A percentile compares a stretch with the other conserved stretches of the same genome.
Evolutionary conservation across 2,113 vertebrate genomes (phyloP).

Genomic region (Spea multiplicata): DNA sequence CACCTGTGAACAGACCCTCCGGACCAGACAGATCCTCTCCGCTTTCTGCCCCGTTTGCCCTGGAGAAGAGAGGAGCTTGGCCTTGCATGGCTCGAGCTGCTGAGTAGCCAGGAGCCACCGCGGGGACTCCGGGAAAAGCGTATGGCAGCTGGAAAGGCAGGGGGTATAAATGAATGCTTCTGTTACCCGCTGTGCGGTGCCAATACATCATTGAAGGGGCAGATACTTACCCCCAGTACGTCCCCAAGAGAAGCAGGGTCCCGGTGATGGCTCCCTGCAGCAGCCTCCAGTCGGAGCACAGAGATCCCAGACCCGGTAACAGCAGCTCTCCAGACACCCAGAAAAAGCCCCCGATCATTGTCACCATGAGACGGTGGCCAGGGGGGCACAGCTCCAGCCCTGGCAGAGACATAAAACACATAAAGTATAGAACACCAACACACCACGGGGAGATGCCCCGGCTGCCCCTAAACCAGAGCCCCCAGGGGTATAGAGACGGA

Average conservation of each 20-base stretch:
- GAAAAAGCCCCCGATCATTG: slow-evolving; percentile 76
- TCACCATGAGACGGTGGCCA: slow-evolving; percentile 71
- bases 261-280: slow-evolving; percentile 79
- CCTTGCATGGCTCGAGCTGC: slow-evolving; percentile 70
- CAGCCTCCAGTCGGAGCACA: slow-evolving; percentile 77
- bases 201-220: not conserved
- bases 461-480: too few relatives aligned
- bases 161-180: not conserved
- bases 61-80: slow-evolving; percentile 67
- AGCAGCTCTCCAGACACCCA: slow-evolving; percentile 75
- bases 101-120: slow-evolving; percentile 83
- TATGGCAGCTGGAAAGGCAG: slow-evolving; percentile 64
- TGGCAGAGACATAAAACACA: slow-evolving; percentile 48
- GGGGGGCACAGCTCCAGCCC: slow-evolving; percentile 85
- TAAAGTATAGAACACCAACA: not conserved
- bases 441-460: too few relatives aligned
- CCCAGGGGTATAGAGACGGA: too few relatives aligned
- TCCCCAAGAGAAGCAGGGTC: slow-evolving; percentile 70
- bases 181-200: too few relatives aligned
- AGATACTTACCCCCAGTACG: slow-evolving; percentile 81
- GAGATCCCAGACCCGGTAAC: slow-evolving; percentile 72
- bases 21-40: slow-evolving; percentile 60
- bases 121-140: slow-evolving; percentile 79
- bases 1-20: slow-evolving; percentile 66
- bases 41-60: slow-evolving; percentile 55